Conservation (phyloP, 2,888 invertebrate species). For the Euplagia quadripunctaria region DNA sequence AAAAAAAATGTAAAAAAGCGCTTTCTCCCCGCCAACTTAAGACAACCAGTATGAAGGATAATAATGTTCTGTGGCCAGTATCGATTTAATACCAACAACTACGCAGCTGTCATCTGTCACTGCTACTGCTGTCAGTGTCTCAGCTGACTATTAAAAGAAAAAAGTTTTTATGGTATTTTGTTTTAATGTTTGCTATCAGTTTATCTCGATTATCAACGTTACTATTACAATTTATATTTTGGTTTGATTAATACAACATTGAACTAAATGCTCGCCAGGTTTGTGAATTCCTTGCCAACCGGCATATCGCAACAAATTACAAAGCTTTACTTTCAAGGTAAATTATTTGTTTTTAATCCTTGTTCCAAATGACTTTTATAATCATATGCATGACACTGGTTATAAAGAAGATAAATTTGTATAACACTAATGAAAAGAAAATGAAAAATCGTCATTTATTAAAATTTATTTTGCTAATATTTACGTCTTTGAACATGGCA, state of each 20-base stretch:
- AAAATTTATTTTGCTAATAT: constrained; percentile 19
- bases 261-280: constrained; percentile 85
- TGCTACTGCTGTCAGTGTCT: background rate
- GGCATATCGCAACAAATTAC: constrained; percentile 88
- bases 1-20: too few species aligned
- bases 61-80: too few species aligned
- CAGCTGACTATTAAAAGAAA: constrained; percentile 20
- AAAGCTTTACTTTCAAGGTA: constrained; percentile 90
- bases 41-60: too few species aligned
- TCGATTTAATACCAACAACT: background rate
- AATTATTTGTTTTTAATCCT: constrained; percentile 16
- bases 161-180: constrained; percentile 31
- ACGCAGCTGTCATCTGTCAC: background rate
- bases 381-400: constrained; percentile 3
- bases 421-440: background rate
- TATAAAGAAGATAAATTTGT: background rate
- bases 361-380: constrained; percentile 4
- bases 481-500: constrained; percentile 4
- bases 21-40: too few species aligned
- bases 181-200: constrained; percentile 11
- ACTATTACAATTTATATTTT: background rate
- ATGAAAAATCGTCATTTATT: constrained; percentile 6
- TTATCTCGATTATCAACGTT: background rate
- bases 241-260: constrained; percentile 6
- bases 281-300: constrained; percentile 88